A percentile compares a stretch with the other conserved stretches of the same genome.
Conservation (phyloP, 1,140 invertebrate genomes). For the Sminthurinus signatus region DNA sequence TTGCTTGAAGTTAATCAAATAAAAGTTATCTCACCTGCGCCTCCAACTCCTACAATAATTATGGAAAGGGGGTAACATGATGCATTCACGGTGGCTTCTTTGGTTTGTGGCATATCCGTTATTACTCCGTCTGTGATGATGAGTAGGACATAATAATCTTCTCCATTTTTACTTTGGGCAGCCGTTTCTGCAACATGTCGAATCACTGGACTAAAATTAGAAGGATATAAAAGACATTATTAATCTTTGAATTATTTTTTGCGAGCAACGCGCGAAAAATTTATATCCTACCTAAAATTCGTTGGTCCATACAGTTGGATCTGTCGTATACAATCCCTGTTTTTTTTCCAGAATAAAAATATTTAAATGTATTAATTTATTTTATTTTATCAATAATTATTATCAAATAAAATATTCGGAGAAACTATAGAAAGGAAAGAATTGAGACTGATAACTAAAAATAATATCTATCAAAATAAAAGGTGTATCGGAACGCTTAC, state of each 20-base stretch:
- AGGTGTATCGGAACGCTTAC: too few species aligned
- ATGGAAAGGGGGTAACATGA: conserved; percentile 55
- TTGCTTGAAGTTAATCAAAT: conserved; percentile 1
- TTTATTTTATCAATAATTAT: too few species aligned
- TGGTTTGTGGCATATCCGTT: conserved; percentile 59
- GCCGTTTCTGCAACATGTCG: conserved; percentile 53
- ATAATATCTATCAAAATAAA: too few species aligned
- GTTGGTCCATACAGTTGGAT: conserved; percentile 54
- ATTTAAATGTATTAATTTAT: too few species aligned
- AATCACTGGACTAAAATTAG: conserved; percentile 60
- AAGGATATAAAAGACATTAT: too few species aligned
- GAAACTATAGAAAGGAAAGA: too few species aligned
- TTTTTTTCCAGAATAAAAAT: too few species aligned
- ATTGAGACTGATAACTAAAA: too few species aligned
- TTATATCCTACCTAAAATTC: too few species aligned
- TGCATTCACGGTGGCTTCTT: conserved; percentile 51
- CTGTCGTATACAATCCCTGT: conserved; percentile 43
- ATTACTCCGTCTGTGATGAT: conserved; percentile 64
- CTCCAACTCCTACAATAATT: conserved; percentile 56
- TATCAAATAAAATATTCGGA: too few species aligned
- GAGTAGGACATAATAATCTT: conserved; percentile 58
- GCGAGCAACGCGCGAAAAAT: too few species aligned
- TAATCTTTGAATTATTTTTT: too few species aligned
- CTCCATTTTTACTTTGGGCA: conserved; percentile 47
- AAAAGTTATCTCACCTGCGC: neutral